These are phyloP conservation scores for Euwallacea fornicatus DNA, from an alignment of 1,140 invertebrate species.

Conservation along the genomic window DNA sequence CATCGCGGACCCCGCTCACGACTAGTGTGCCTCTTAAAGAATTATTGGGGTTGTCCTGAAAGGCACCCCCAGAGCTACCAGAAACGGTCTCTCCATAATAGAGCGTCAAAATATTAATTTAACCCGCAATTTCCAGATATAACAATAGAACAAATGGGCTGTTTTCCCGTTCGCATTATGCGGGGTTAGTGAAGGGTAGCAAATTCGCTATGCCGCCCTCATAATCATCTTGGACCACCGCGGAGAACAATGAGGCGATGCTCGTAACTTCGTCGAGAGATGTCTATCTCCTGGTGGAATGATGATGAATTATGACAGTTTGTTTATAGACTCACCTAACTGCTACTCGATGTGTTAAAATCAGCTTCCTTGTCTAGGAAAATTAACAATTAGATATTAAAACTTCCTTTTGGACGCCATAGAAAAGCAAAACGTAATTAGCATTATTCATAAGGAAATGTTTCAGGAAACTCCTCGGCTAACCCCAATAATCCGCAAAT, in stretches of 20 bases:
- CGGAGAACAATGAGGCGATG: slow-evolving; percentile 22
- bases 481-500: neutral
- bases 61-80: too few relatives aligned
- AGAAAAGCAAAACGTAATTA: too few relatives aligned
- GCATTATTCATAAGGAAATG: too few relatives aligned
- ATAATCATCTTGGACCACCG: slow-evolving; percentile 28
- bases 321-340: slow-evolving; percentile 6
- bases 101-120: slow-evolving; percentile 30
- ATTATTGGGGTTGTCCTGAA: too few relatives aligned
- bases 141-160: slow-evolving; percentile 27
- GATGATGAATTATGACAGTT: slow-evolving; percentile 34
- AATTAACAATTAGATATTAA: too few relatives aligned
- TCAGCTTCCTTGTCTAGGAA: too few relatives aligned
- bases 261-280: slow-evolving; percentile 24
- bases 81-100: slow-evolving; percentile 3
- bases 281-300: slow-evolving; percentile 23
- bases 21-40: too few relatives aligned
- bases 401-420: too few relatives aligned
- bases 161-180: slow-evolving; percentile 22
- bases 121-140: slow-evolving; percentile 24
- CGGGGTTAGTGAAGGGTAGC: slow-evolving; percentile 24
- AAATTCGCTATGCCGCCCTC: slow-evolving; percentile 27
- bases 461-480: too few relatives aligned
- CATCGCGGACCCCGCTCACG: too few relatives aligned
- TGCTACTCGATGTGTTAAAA: too few relatives aligned